Evolutionary conservation across 2,888 invertebrate genomes (phyloP), one percentile per base, ranked within the genome.

Genomic region (Teleogryllus oceanicus): DNA sequence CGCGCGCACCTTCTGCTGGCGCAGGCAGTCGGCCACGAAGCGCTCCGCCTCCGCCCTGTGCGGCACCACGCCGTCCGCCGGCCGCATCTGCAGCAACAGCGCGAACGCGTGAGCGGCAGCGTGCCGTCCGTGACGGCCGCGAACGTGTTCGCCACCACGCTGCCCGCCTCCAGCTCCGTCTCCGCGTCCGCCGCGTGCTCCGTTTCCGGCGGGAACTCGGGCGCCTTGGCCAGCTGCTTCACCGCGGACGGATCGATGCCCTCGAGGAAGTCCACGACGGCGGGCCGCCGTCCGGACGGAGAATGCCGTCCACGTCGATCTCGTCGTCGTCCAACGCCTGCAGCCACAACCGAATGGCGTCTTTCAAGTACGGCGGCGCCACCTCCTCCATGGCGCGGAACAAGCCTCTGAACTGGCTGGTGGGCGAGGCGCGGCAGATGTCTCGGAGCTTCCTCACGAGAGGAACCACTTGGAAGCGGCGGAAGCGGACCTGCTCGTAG

Each of bases 401-500:
- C 24, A 84, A 50, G 12, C 49, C 24, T 13, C 21, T 50, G 49
- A 84, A 82, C 49, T 78, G 62, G 11, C 75, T 75, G 51, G 79
- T 81, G 11, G 78, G 80, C 76, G 77, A 77, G 12, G 77, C 49
- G 18, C 21, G 16, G 2, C 77, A 16, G n/a, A 82, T 75, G 37
- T 75, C 50, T n/a, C 75, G 18, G 49, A 84, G 16, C 37, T 78
- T 21, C 5, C 82, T 81, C 76, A 84, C 37, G 12, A 84, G 81
- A 76, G 84, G 83, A 83, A 84, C 82, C 49, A 83, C 83, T 79
- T 83, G 83, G 74, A 85, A 81, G 75, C 83, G 83, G 49, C 83
- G 82, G 49, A 82, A 82, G 77, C 83, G 84, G 77, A 84, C 51
- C 81, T 83, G 82, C 50, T 82, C 81, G 79, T 83, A 83, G 77